Base-by-base conservation (phyloP, 2,888 invertebrate genomes). In the Stomorhina lunata region DNA sequence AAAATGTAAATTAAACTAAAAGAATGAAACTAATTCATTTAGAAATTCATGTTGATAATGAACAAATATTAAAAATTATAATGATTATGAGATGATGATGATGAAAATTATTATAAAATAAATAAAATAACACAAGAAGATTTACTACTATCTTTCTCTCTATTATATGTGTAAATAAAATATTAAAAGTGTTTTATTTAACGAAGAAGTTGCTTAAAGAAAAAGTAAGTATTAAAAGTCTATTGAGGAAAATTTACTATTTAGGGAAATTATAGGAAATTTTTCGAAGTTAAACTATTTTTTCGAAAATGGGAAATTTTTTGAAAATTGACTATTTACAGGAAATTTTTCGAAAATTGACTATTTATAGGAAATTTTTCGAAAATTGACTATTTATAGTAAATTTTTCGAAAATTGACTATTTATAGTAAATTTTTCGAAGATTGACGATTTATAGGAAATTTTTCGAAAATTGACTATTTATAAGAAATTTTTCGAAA, bases 81-180 rank as follows among this genome's bases (percentile, higher is more conserved):
- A 4, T n/a, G 25, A 25, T 12, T n/a, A 50, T 50, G 32, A 9
- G 29, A 17, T 43, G 17, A 22, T 27, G 15, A 75, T 75, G 50
- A 29, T 15, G 12, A 25, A 63, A 37, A 63, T 45, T 20, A 9
- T 34, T 12, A 43, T 29, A 25, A 69, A 20, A 17, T n/a, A 22
- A 68, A 50, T 4, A 53, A 71, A 22, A 55, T 15, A 71, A 71
- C 6, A 71, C n/a, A 29, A 55, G 59, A 72, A 68, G 32, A 66
- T 68, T 43, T 40, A 68, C n/a, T 25, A 53, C 27, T 53, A 32
- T 69, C 20, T 66, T 79, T 79, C 75, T 79, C 79, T 71, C 71
- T 79, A 79, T 75, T 82, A 59, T 71, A 79, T 82, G 82, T 82
- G 82, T 66, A 79, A 71, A 82, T 76, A 71, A 82, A 78, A 59